Percentiles rank a stretch among this genome's conserved stretches.
Conservation (phyloP, 2,888 invertebrate genomes). For the Agrochola macilenta region DNA sequence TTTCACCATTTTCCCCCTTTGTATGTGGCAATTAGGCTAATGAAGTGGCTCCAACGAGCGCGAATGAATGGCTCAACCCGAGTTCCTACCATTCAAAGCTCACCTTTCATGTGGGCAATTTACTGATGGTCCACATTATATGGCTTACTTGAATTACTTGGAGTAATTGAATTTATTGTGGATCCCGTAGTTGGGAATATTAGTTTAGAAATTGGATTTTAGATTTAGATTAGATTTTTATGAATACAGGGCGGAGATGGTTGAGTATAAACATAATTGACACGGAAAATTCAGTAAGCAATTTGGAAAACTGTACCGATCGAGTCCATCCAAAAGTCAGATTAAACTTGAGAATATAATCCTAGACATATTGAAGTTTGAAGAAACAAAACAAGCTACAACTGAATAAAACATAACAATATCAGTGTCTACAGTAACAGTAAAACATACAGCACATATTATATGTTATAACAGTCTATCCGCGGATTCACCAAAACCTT, state of each 20-base stretch:
- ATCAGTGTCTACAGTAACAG: not conserved
- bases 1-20: constrained; percentile 86
- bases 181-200: constrained; percentile 36
- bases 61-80: constrained; percentile 85
- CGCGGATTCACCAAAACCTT: constrained; percentile 20
- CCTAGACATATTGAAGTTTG: not conserved
- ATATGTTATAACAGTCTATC: constrained; percentile 7
- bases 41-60: constrained; percentile 84
- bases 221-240: constrained; percentile 9
- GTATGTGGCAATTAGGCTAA: constrained; percentile 89
- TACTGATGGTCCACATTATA: constrained; percentile 84
- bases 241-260: too few species aligned
- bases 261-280: not conserved
- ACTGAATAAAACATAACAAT: not conserved
- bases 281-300: too few species aligned
- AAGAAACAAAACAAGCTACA: not conserved
- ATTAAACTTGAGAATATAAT: accelerated
- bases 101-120: constrained; percentile 89
- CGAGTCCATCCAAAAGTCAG: not conserved
- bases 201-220: constrained; percentile 20
- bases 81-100: constrained; percentile 84
- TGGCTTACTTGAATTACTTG: constrained; percentile 78
- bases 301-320: not conserved
- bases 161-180: constrained; percentile 63
- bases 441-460: constrained; percentile 10